Percentiles rank a stretch among this genome's conserved stretches.
phyloP scores from a whole-genome alignment of 2,797 vertebrate species.

The Mormyrops boulengeri region DNA sequence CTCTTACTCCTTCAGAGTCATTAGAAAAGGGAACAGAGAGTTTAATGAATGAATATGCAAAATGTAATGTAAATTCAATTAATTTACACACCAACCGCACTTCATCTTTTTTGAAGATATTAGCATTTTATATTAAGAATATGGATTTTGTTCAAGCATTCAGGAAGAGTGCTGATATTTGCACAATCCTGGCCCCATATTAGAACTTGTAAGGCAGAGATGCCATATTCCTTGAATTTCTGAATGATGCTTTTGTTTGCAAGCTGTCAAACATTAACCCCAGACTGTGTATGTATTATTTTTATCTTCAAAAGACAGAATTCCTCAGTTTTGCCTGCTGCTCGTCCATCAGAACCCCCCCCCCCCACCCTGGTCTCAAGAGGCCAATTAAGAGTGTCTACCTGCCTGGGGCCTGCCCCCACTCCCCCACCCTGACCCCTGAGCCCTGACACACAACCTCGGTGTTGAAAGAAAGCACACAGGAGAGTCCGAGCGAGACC shows the following conservation, averaged over 20 bases:
- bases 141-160: background rate
- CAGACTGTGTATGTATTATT: background rate
- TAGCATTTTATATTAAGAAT: background rate
- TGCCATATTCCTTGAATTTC: background rate
- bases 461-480: slow-evolving; percentile 68
- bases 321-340: slow-evolving; percentile 27
- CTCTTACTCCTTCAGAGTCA: background rate
- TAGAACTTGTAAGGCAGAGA: background rate
- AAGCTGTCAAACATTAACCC: slow-evolving; percentile 18
- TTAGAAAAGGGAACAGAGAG: background rate
- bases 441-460: slow-evolving; percentile 72
- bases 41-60: background rate
- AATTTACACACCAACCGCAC: background rate
- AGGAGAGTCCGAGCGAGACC: slow-evolving; percentile 59
- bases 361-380: slow-evolving; percentile 38
- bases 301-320: background rate
- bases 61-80: background rate
- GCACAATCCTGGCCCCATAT: background rate
- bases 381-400: slow-evolving; percentile 64
- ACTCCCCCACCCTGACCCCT: slow-evolving; percentile 44
- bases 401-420: slow-evolving; percentile 48
- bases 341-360: slow-evolving; percentile 30
- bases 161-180: background rate
- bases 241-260: background rate
- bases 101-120: background rate